Evolutionary conservation across 2,113 vertebrate species (phyloP).

Genomic region (Ahaetulla prasina): DNA sequence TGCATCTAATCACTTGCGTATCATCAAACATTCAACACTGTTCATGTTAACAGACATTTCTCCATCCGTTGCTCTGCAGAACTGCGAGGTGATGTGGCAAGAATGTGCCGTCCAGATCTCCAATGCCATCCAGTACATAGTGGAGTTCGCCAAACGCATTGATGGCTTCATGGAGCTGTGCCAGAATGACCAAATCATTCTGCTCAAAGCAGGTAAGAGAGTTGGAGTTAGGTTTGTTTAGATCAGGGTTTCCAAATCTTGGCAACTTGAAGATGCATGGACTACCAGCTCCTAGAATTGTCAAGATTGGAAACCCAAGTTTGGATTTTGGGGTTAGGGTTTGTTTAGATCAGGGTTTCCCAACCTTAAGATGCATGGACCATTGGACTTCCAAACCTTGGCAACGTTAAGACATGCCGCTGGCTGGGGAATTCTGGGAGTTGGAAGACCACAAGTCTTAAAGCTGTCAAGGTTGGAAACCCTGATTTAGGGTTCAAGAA

Average conservation of each 20-base stretch:
- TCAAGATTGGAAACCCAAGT: background rate
- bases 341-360: background rate
- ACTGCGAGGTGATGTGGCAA: conserved; percentile 87
- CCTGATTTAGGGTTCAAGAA: background rate
- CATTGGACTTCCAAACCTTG: background rate
- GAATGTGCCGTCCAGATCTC: conserved; percentile 84
- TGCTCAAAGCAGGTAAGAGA: conserved; percentile 87
- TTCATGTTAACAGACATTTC: background rate
- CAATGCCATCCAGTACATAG: conserved; percentile 89
- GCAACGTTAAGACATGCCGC: background rate
- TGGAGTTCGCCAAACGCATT: conserved; percentile 89
- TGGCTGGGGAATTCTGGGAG: background rate
- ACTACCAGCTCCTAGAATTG: background rate
- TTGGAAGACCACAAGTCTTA: background rate
- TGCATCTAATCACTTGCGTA: background rate
- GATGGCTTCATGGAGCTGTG: conserved; percentile 90
- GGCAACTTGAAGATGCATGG: background rate
- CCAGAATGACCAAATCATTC: conserved; percentile 92
- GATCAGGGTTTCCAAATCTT: background rate
- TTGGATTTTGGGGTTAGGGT: background rate
- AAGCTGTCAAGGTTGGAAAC: background rate
- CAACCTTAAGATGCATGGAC: background rate
- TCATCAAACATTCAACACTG: background rate
- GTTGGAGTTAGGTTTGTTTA: background rate
- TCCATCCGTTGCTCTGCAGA: conserved; percentile 54